Evolutionary conservation across 1,140 invertebrate species (phyloP), one percentile per base, ranked within the genome.

Genomic region (Meloidogyne hapla): DNA sequence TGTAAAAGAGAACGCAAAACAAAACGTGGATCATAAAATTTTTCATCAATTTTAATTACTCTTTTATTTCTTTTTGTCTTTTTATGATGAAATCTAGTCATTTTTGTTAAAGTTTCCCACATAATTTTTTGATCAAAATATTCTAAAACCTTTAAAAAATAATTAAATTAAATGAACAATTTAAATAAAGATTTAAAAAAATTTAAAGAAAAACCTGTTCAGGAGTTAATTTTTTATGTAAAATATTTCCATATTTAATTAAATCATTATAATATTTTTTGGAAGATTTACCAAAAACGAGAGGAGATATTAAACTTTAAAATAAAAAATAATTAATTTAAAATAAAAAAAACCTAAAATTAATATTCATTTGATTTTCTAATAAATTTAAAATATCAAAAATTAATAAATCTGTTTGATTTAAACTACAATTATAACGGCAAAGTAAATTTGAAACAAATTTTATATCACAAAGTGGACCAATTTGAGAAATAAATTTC

Each of bases 1-100:
- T 76, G 70, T 33, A 72, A 63, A 48, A 83, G 82, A 13, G 81
- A 62, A 12, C 77, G 66, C 23, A 83, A 74, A n/a, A 83, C 76
- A 69, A 83, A 83, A 9, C 77, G 56, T 23, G 75, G 71, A 72
- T 83, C 78, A 45, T 83, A 83, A 28, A 75, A 62, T 21, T 65
- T 74, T 71, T 67, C 66, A 18, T 80, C 77, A 23, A 33, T 23
- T 26, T 76, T 56, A 45, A 67, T 9, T 21, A 33, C 25, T 63
- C 75, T 62, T 33, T 45, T 25, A 10, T 62, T 18, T 33, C n/a
- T 33, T 25, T 77, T 38, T 21, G 62, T 33, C n/a, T 23, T 12
- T 25, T 21, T 38, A 38, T 65, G 23, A 10, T 40, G 62, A 23
- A 70, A 75, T 42, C 64, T 70, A n/a, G 38, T 42, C 63, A 80